phyloP scores from a whole-genome alignment of 2,888 invertebrate genomes.

The Cataglyphis albicans region DNA sequence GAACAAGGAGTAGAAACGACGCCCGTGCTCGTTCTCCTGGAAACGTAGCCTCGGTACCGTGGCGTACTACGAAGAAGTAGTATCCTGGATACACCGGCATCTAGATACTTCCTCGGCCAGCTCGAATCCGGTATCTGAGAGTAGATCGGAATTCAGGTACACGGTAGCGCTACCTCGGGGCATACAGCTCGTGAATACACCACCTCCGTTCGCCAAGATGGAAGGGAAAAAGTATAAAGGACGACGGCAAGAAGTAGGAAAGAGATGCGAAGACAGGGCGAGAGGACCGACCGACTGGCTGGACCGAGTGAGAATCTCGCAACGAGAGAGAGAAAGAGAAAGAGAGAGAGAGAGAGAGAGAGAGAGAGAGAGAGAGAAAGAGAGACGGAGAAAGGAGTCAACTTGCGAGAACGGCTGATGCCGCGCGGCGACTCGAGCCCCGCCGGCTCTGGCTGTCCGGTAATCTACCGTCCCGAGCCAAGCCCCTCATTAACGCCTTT shows the following conservation, averaged over 20 bases:
- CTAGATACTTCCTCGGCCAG: slow-evolving; percentile 82
- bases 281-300: slow-evolving; percentile 16
- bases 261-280: slow-evolving; percentile 36
- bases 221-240: slow-evolving; percentile 57
- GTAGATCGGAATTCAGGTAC: slow-evolving; percentile 85
- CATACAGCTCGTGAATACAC: slow-evolving; percentile 81
- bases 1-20: not conserved
- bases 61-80: slow-evolving; percentile 73
- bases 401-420: slow-evolving; percentile 53
- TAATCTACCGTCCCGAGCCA: slow-evolving; percentile 85
- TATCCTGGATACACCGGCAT: slow-evolving; percentile 82
- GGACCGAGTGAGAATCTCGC: slow-evolving; percentile 37
- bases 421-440: slow-evolving; percentile 64
- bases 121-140: slow-evolving; percentile 80
- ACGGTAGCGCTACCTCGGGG: slow-evolving; percentile 84
- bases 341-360: slow-evolving; percentile 15
- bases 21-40: slow-evolving; percentile 47
- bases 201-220: slow-evolving; percentile 69
- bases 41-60: slow-evolving; percentile 62
- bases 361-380: slow-evolving; percentile 17
- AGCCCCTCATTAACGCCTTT: slow-evolving; percentile 86
- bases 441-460: slow-evolving; percentile 77
- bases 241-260: slow-evolving; percentile 55
- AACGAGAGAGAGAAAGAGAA: slow-evolving; percentile 6
- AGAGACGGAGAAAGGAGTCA: slow-evolving; percentile 40